These are phyloP conservation scores for Euleptes europaea DNA, from an alignment of 2,113 vertebrate genomes.

Conservation along the genomic window DNA sequence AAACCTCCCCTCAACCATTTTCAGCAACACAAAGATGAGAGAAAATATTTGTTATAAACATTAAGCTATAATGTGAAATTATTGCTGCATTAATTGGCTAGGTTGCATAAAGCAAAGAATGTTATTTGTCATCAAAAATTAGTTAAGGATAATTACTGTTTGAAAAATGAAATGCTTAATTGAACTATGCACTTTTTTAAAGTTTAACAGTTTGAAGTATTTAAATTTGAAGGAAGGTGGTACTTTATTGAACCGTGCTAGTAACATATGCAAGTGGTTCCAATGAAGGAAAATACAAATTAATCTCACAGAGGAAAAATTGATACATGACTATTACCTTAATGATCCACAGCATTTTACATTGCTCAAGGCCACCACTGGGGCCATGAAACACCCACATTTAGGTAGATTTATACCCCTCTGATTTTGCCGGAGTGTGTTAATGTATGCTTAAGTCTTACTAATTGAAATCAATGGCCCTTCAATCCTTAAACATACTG, in stretches of 20 bases:
- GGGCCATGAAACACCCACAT: not conserved
- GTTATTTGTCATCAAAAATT: conserved; percentile 1
- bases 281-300: not conserved
- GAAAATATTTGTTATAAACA: not conserved
- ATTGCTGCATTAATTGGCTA: not conserved
- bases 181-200: not conserved
- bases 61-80: conserved; percentile 25
- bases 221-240: not conserved
- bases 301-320: not conserved
- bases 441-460: not conserved
- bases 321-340: not conserved
- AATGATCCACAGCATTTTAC: not conserved
- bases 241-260: not conserved
- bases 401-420: conserved; percentile 4
- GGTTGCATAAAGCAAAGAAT: not conserved
- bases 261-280: not conserved
- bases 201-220: not conserved
- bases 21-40: conserved; percentile 5
- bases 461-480: not conserved
- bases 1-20: not conserved
- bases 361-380: not conserved
- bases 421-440: not conserved
- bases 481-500: not conserved
- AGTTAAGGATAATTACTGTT: not conserved
- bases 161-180: not conserved